phyloP scores from a whole-genome alignment of 92 coral and sea anemone genomes.

The Plumapathes pennacea region DNA sequence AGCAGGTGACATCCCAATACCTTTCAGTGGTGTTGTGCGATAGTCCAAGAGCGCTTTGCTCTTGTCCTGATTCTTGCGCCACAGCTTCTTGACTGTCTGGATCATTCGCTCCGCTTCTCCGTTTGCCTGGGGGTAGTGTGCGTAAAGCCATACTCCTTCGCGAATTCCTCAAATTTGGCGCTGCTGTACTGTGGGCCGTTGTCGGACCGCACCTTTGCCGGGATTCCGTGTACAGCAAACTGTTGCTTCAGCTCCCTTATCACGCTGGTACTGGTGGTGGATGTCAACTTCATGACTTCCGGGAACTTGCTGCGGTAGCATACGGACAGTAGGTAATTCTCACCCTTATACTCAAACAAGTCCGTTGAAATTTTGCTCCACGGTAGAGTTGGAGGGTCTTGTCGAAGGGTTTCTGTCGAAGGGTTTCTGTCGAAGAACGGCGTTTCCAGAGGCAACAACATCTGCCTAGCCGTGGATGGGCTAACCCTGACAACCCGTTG shows the following conservation, averaged over 20 bases:
- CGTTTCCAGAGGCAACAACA: too few species aligned
- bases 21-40: conserved; percentile 29
- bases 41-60: conserved; percentile 32
- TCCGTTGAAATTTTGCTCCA: conserved; percentile 19
- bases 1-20: conserved; percentile 32
- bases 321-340: conserved; percentile 10
- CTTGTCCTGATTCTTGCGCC: conserved; percentile 26
- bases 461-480: too few species aligned
- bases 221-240: conserved; percentile 31
- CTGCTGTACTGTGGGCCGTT: conserved; percentile 27
- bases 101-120: conserved; percentile 36
- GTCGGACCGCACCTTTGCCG: conserved; percentile 39
- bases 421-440: too few species aligned
- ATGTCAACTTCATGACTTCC: conserved; percentile 15
- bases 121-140: conserved; percentile 5
- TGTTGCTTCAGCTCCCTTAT: conserved; percentile 16
- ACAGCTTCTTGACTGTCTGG: conserved; percentile 23
- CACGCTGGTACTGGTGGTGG: conserved; percentile 6
- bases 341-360: conserved; percentile 6
- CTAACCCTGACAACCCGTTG: too few species aligned
- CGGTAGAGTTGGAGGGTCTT: conserved; percentile 3
- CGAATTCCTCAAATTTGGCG: conserved; percentile 11
- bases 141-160: conserved; percentile 14
- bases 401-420: too few species aligned
- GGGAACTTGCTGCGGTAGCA: conserved; percentile 35